Evolutionary conservation across 2,113 vertebrate species (phyloP).

Genomic region (Alces alces): DNA sequence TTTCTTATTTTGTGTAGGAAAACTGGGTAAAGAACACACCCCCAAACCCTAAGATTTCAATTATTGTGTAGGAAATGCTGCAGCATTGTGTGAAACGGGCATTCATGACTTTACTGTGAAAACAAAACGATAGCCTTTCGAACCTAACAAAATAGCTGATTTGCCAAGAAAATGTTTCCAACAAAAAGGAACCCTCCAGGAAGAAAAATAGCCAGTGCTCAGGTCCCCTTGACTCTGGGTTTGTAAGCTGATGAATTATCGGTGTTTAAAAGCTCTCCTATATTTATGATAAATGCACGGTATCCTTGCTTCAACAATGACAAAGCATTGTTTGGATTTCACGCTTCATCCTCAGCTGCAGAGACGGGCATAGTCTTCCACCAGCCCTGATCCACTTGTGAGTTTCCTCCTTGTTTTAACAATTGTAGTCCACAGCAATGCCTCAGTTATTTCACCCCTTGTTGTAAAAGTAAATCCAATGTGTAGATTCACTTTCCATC

Average conservation of each 20-base stretch:
- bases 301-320: conserved; percentile 61
- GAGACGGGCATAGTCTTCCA: background rate
- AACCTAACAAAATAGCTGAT: conserved; percentile 23
- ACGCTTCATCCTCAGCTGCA: background rate
- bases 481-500: background rate
- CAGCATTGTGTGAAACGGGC: background rate
- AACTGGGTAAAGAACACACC: background rate
- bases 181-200: background rate
- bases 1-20: background rate
- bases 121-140: conserved; percentile 57
- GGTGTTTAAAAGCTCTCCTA: background rate
- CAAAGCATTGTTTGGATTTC: conserved; percentile 47
- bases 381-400: background rate
- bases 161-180: background rate
- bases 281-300: conserved; percentile 42
- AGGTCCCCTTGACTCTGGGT: conserved; percentile 42
- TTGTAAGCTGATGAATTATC: conserved; percentile 44
- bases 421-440: background rate
- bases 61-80: background rate
- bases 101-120: conserved; percentile 31
- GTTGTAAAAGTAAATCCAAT: background rate
- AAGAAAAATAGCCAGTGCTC: background rate
- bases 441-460: background rate
- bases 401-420: conserved; percentile 30
- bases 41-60: background rate